Evolutionary conservation across 2,888 invertebrate genomes (phyloP).

Genomic region (Helobdella robusta): DNA sequence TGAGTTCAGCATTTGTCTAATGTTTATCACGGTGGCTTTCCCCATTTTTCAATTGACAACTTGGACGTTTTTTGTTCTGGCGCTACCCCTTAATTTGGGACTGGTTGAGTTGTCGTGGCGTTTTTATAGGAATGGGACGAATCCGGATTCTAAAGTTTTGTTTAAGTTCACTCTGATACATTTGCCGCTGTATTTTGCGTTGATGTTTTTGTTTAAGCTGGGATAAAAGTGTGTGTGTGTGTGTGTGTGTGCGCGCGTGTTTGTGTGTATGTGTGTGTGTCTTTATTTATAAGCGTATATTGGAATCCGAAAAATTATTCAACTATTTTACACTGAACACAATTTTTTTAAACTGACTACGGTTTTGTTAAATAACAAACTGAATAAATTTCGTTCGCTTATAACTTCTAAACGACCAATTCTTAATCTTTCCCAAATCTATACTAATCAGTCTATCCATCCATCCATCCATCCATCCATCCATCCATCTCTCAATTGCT

Average conservation of each 20-base stretch:
- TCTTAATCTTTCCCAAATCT: no score
- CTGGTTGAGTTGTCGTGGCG: conserved; percentile 66
- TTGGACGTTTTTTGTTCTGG: conserved; percentile 78
- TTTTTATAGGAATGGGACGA: conserved; percentile 71
- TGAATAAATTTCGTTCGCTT: no score
- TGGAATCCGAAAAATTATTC: conserved; percentile 18
- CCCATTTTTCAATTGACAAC: conserved; percentile 78
- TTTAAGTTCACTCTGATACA: conserved; percentile 86
- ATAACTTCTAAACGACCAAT: no score
- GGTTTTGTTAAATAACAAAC: no score
- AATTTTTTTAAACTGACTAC: no score
- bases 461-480: no score
- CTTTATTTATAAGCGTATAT: conserved; percentile 9
- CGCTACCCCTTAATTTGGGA: conserved; percentile 81
- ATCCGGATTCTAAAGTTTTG: conserved; percentile 75
- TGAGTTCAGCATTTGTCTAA: conserved; percentile 56
- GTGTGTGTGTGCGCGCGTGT: conserved; percentile 17
- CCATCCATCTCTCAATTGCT: no score
- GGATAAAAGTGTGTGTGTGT: neutral
- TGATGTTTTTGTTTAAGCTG: neutral
- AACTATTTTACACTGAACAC: no score
- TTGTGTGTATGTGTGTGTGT: conserved; percentile 24
- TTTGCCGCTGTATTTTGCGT: conserved; percentile 58
- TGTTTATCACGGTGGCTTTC: conserved; percentile 66
- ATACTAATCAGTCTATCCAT: no score